These are phyloP conservation scores for Epistrophe grossulariae DNA, from an alignment of 2,888 invertebrate species.

Conservation along the genomic window DNA sequence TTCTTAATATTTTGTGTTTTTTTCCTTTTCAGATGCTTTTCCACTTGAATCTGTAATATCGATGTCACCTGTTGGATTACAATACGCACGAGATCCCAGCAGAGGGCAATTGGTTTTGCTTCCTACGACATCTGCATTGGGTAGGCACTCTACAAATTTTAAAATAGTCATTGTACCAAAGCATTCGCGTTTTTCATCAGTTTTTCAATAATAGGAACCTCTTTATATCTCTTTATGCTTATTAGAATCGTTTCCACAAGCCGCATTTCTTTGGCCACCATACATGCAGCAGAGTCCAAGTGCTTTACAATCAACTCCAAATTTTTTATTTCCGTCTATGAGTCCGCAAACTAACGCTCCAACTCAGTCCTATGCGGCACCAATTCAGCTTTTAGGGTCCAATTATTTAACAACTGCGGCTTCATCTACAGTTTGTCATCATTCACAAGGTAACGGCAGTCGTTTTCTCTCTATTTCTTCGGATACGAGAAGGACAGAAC, in stretches of 20 bases:
- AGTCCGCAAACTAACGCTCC: slow-evolving; percentile 80
- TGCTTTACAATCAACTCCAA: slow-evolving; percentile 80
- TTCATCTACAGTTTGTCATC: slow-evolving; percentile 85
- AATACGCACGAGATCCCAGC: slow-evolving; percentile 93
- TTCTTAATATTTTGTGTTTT: no score
- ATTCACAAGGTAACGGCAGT: slow-evolving; percentile 89
- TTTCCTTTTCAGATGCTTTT: slow-evolving; percentile 86
- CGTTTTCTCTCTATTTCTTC: slow-evolving; percentile 87
- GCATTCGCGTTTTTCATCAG: neutral
- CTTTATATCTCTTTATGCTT: neutral
- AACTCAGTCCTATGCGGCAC: slow-evolving; percentile 83
- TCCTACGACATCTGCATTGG: slow-evolving; percentile 87
- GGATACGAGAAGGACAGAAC: slow-evolving; percentile 83
- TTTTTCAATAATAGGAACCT: slow-evolving; percentile 21
- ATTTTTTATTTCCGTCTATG: slow-evolving; percentile 82
- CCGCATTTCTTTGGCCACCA: slow-evolving; percentile 82
- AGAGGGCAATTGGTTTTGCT: slow-evolving; percentile 93
- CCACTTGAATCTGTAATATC: slow-evolving; percentile 91
- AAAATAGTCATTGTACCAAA: neutral
- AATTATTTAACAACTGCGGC: slow-evolving; percentile 85
- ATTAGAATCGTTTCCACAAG: slow-evolving; percentile 80
- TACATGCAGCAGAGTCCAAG: slow-evolving; percentile 81
- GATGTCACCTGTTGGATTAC: slow-evolving; percentile 91
- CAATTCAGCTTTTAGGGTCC: slow-evolving; percentile 87
- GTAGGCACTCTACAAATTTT: slow-evolving; percentile 80